Percentiles rank a stretch among this genome's conserved stretches.
Conservation (phyloP, 2,113 vertebrate species). For the Halcyon malimbica region DNA sequence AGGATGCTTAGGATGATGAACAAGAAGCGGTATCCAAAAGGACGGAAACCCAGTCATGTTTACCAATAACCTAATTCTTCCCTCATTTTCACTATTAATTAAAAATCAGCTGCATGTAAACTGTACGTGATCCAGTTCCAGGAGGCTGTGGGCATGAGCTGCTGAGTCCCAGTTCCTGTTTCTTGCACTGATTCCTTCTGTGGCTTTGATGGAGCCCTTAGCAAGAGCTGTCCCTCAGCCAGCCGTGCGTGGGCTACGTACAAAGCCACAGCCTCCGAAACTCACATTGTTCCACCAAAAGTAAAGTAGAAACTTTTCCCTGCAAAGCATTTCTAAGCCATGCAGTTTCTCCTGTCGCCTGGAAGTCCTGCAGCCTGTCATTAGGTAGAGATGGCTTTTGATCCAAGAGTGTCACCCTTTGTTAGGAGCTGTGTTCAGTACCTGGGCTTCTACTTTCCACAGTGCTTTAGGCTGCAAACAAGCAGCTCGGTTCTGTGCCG, state of each 20-base stretch:
- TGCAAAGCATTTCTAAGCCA: not conserved
- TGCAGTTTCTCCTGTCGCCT: not conserved
- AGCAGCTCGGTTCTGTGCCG: not conserved
- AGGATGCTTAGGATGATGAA: not conserved
- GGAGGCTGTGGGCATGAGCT: not conserved
- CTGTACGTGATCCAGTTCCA: not conserved
- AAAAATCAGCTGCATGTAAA: not conserved
- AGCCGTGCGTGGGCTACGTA: not conserved
- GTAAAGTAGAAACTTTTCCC: not conserved
- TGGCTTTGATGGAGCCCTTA: not conserved
- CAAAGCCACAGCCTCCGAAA: not conserved
- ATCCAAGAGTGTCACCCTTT: not conserved
- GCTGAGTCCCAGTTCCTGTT: not conserved
- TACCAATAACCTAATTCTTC: not conserved
- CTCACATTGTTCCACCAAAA: not conserved
- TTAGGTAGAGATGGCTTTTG: not conserved
- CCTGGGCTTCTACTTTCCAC: rapidly evolving
- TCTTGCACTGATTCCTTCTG: not conserved
- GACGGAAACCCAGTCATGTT: not conserved
- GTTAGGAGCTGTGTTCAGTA: not conserved
- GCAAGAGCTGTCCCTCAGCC: not conserved
- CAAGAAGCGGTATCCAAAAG: not conserved
- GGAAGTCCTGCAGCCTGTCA: not conserved
- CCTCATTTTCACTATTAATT: not conserved
- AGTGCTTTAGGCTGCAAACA: not conserved